Conservation (phyloP, 2,113 vertebrate species). For the Promerops cafer region DNA sequence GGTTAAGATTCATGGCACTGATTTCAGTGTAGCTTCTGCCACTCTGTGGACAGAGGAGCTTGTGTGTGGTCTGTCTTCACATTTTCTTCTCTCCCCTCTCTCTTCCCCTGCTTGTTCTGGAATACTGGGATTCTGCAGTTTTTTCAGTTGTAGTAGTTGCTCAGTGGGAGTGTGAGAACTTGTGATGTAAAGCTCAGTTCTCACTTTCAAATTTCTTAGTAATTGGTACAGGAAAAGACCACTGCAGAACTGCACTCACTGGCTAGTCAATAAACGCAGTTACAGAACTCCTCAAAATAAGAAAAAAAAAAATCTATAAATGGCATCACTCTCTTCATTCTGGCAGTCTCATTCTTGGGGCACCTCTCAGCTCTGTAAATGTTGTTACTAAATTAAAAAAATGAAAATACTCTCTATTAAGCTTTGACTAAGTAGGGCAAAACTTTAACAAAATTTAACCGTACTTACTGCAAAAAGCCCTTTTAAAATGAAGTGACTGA, state of each 20-base stretch:
- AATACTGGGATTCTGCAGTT: not conserved
- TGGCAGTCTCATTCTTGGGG: not conserved
- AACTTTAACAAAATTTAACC: not conserved
- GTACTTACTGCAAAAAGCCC: not conserved
- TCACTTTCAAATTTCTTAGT: not conserved
- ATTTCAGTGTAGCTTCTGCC: constrained; percentile 39
- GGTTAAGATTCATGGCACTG: not conserved
- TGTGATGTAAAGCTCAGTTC: constrained; percentile 32
- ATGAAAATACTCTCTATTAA: not conserved
- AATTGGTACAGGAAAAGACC: not conserved
- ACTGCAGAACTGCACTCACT: not conserved
- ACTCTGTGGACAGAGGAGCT: constrained; percentile 8
- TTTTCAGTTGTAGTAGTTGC: constrained; percentile 14
- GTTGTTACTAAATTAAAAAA: not conserved
- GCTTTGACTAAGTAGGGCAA: not conserved
- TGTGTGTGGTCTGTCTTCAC: not conserved
- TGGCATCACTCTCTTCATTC: not conserved
- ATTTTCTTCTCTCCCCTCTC: not conserved
- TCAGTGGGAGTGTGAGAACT: constrained; percentile 51
- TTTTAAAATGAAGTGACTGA: not conserved
- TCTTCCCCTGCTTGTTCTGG: not conserved
- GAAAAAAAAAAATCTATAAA: not conserved
- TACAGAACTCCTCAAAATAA: not conserved
- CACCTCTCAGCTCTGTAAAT: not conserved
- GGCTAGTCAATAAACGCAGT: not conserved